phyloP scores from a whole-genome alignment of 2,797 vertebrate species.

The Picus viridis region DNA sequence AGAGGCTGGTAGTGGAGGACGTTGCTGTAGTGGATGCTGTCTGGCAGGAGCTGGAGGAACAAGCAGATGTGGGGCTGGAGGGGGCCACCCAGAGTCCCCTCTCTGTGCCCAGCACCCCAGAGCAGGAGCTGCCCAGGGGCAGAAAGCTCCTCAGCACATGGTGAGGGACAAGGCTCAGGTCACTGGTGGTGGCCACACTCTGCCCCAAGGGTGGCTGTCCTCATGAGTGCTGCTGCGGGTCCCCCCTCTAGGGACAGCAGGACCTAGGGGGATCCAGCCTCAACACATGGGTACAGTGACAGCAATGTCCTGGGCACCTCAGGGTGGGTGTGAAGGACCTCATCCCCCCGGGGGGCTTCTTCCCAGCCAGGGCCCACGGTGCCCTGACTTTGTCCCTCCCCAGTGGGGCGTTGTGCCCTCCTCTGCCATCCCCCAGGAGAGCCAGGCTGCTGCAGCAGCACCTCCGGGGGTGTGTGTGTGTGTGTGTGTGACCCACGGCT shows the following conservation, averaged over 20 bases:
- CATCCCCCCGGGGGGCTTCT: background rate
- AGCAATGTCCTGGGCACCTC: fast-evolving
- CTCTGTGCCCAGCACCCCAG: background rate
- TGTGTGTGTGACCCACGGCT: too few relatives aligned
- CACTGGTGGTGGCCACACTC: fast-evolving
- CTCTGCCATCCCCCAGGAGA: background rate
- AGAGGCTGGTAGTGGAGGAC: background rate
- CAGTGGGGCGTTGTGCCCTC: fast-evolving
- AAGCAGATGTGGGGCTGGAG: fast-evolving
- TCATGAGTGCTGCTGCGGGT: background rate
- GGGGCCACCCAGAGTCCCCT: background rate
- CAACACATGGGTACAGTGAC: too few relatives aligned
- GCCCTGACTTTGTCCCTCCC: background rate
- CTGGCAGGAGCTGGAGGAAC: background rate
- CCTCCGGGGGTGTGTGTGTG: background rate
- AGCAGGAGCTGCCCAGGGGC: background rate
- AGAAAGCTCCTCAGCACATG: fast-evolving
- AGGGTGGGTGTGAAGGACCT: background rate
- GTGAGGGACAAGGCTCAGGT: background rate
- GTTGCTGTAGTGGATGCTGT: slow-evolving; percentile 3
- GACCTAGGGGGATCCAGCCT: background rate
- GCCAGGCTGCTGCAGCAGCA: background rate
- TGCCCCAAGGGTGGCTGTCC: too few relatives aligned
- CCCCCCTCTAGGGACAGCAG: background rate
- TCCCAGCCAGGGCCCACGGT: background rate